These are phyloP conservation scores for Alcedo atthis DNA, from an alignment of 2,797 vertebrate genomes.

Conservation along the genomic window DNA sequence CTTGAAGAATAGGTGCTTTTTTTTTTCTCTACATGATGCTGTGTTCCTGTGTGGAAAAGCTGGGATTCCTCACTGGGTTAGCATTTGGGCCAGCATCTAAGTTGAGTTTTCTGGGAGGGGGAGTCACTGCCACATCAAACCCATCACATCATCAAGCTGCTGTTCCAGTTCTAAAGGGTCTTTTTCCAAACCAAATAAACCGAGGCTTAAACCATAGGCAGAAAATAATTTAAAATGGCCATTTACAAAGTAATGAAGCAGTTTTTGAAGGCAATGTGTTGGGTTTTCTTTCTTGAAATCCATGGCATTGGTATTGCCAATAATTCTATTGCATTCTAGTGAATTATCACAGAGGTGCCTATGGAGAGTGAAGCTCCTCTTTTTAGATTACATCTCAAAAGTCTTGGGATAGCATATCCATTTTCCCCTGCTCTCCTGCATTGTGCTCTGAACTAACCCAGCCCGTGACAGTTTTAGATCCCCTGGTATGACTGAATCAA, in stretches of 20 bases:
- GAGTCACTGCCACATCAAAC: neutral
- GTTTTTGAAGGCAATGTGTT: neutral
- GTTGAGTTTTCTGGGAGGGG: accelerated
- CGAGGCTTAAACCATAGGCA: neutral
- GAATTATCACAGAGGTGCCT: neutral
- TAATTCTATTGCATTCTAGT: neutral
- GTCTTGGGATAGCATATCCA: neutral
- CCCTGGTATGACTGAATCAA: no score
- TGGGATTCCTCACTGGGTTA: neutral
- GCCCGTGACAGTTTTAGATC: neutral
- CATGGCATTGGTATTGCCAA: neutral
- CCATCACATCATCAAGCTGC: neutral
- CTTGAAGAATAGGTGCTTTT: neutral
- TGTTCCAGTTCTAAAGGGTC: neutral
- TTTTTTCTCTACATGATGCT: neutral
- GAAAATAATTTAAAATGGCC: neutral
- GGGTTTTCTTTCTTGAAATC: neutral
- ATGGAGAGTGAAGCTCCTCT: neutral
- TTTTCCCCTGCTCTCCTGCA: neutral
- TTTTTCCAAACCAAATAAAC: neutral
- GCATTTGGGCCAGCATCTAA: neutral
- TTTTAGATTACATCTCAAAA: neutral
- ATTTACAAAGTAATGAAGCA: neutral
- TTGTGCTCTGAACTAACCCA: neutral
- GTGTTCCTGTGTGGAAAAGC: neutral